phyloP scores from a whole-genome alignment of 1,140 invertebrate species.

The Camponotus pennsylvanicus region DNA sequence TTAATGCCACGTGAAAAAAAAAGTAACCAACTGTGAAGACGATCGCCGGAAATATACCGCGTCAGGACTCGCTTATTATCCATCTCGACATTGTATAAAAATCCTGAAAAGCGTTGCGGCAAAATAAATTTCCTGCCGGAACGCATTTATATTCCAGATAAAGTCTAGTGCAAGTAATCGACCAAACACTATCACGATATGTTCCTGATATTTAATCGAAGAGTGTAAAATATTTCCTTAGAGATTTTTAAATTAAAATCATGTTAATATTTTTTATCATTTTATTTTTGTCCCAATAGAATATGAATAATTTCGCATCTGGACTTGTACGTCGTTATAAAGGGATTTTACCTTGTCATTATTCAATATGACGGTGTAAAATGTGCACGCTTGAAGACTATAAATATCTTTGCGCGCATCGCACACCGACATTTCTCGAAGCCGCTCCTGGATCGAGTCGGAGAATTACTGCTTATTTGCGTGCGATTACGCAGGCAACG shows the following conservation, averaged over 20 bases:
- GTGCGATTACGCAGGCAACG: constrained; percentile 46
- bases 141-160: constrained; percentile 5
- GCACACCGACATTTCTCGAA: constrained; percentile 1
- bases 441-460: constrained; percentile 21
- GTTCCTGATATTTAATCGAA: too few species aligned
- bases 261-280: background rate
- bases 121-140: background rate
- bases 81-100: background rate
- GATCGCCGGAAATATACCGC: background rate
- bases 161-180: constrained; percentile 20
- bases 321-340: background rate
- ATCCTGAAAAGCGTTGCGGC: background rate
- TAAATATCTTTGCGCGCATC: constrained; percentile 11
- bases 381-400: background rate
- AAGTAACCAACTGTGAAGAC: background rate
- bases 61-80: background rate
- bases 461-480: constrained; percentile 48
- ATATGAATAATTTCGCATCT: background rate
- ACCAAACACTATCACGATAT: too few species aligned
- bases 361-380: background rate
- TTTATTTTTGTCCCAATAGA: background rate
- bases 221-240: background rate
- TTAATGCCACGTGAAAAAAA: constrained; percentile 15
- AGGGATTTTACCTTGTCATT: background rate
- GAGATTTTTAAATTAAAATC: background rate